Conservation (phyloP, 92 coral and sea anemone genomes). For the Actinernus sp. region DNA sequence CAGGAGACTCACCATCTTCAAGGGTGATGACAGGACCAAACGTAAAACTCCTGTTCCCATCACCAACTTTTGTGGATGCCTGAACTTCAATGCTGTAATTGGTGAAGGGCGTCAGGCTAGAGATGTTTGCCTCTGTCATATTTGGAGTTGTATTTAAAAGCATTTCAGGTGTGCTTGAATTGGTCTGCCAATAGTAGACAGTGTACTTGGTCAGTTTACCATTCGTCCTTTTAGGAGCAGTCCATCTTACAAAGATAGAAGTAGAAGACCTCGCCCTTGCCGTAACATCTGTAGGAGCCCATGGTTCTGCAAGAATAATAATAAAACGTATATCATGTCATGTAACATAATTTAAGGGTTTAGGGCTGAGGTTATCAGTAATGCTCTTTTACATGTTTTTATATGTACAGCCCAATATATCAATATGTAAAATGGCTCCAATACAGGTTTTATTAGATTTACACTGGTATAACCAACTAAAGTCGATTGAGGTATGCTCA, state of each 20-base stretch:
- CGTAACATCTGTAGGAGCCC: slow-evolving; percentile 36
- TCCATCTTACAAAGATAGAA: slow-evolving; percentile 48
- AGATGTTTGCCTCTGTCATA: slow-evolving; percentile 3
- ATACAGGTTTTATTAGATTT: too few relatives aligned
- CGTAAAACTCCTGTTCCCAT: slow-evolving; percentile 42
- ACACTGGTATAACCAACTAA: too few relatives aligned
- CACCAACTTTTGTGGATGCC: slow-evolving; percentile 58
- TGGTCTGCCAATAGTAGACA: slow-evolving; percentile 25
- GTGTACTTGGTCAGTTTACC: slow-evolving; percentile 46
- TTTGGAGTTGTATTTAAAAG: slow-evolving; percentile 13
- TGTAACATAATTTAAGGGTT: too few relatives aligned
- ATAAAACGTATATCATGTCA: too few relatives aligned
- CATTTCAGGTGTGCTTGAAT: background rate
- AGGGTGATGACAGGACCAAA: slow-evolving; percentile 20
- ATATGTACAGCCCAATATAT: too few relatives aligned
- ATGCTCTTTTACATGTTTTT: too few relatives aligned
- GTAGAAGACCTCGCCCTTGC: slow-evolving; percentile 22
- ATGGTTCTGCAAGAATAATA: slow-evolving; percentile 47
- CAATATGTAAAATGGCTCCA: too few relatives aligned
- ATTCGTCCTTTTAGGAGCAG: slow-evolving; percentile 47
- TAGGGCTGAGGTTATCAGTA: too few relatives aligned
- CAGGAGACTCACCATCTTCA: slow-evolving; percentile 72
- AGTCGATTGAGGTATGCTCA: too few relatives aligned
- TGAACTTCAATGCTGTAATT: slow-evolving; percentile 51
- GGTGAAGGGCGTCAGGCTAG: slow-evolving; percentile 33